Evolutionary conservation across 2,113 vertebrate genomes (phyloP).

Genomic region (Charina bottae): DNA sequence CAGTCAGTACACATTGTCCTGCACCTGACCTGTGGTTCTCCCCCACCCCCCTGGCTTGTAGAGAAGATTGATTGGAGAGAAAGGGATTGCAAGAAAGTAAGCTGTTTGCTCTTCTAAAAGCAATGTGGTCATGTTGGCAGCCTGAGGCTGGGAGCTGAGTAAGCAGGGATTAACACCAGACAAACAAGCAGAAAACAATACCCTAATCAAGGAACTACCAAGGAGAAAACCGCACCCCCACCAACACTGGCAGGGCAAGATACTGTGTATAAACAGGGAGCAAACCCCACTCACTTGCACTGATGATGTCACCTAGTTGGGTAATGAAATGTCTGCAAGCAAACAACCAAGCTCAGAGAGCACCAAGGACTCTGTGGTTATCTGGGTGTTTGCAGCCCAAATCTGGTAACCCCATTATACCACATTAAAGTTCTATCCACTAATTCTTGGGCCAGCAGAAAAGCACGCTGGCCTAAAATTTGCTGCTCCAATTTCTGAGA

Average conservation of each 20-base stretch:
- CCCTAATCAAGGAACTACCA: neutral
- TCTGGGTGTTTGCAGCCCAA: neutral
- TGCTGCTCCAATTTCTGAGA: neutral
- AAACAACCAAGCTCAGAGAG: neutral
- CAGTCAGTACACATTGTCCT: neutral
- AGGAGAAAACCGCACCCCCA: neutral
- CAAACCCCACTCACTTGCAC: neutral
- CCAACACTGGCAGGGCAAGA: neutral
- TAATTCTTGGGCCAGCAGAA: neutral
- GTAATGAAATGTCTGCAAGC: neutral
- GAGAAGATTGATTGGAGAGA: neutral
- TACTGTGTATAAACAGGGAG: neutral
- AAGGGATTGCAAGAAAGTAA: neutral
- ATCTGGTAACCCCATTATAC: neutral
- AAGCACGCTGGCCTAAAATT: neutral
- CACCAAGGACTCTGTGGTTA: neutral
- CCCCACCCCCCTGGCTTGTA: neutral
- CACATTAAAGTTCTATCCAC: neutral
- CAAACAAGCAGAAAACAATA: neutral
- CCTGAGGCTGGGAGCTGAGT: neutral
- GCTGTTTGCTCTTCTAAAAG: neutral
- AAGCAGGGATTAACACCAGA: neutral
- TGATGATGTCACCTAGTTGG: neutral
- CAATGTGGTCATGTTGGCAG: neutral
- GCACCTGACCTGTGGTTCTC: neutral